Conservation (phyloP, 1,140 invertebrate genomes). For the Lepidurus packardi region DNA sequence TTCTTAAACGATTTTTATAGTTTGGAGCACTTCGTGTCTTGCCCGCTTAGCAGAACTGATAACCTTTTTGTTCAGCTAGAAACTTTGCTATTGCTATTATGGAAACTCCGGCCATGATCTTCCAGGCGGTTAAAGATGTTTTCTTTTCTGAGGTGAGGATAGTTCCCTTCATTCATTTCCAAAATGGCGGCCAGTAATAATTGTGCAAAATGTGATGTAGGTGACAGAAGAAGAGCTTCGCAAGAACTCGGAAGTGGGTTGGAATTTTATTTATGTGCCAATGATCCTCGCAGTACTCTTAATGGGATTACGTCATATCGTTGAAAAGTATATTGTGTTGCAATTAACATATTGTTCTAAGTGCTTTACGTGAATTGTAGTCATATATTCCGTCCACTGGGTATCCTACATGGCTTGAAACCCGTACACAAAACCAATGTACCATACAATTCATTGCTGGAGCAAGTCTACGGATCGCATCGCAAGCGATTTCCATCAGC, state of each 20-base stretch:
- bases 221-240: neutral
- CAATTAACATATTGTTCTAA: neutral
- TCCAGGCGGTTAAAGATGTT: neutral
- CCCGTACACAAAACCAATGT: neutral
- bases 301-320: neutral
- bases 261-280: conserved; percentile 31
- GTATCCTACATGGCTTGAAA: conserved; percentile 5
- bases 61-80: no score
- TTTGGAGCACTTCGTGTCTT: neutral
- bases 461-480: neutral
- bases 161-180: neutral
- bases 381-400: conserved; percentile 16
- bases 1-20: no score
- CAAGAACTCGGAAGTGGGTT: conserved; percentile 24
- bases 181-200: neutral
- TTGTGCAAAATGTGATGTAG: neutral
- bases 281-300: neutral
- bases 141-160: neutral
- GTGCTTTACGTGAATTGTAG: neutral
- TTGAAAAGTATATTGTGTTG: conserved; percentile 18
- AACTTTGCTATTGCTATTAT: neutral
- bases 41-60: no score
- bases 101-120: neutral
- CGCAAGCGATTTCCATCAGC: neutral
- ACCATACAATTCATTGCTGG: conserved; percentile 1